Evolutionary conservation across 2,888 invertebrate genomes (phyloP).

Genomic region (Eurytoma adleriae): DNA sequence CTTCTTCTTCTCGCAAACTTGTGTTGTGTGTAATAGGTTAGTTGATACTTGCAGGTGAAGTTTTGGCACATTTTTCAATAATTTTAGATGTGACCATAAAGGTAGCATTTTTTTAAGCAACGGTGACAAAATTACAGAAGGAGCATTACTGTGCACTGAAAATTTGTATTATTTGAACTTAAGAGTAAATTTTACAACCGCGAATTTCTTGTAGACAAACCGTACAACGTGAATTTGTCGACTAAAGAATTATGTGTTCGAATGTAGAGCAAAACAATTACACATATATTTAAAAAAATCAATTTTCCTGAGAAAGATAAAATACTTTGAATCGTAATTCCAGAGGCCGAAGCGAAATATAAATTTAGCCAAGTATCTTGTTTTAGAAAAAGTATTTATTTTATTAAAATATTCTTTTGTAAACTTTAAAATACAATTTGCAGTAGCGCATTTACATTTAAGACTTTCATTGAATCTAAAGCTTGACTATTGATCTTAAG

Average conservation of each 20-base stretch:
- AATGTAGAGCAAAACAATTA: no score
- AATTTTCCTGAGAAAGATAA: no score
- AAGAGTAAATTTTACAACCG: not conserved
- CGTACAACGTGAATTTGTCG: not conserved
- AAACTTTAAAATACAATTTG: no score
- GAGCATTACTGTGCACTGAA: not conserved
- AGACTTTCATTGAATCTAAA: no score
- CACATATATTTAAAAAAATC: no score
- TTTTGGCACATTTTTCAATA: conserved; percentile 17
- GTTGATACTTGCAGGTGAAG: not conserved
- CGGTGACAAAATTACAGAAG: not conserved
- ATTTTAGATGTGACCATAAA: not conserved
- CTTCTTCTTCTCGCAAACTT: conserved; percentile 34
- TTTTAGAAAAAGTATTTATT: no score
- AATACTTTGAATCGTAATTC: no score
- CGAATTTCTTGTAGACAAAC: not conserved
- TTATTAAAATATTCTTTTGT: no score
- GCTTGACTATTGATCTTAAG: no score
- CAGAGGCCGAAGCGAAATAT: no score
- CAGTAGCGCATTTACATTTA: no score
- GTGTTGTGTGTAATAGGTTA: conserved; percentile 58
- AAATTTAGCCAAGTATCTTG: no score
- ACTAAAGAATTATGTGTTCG: not conserved
- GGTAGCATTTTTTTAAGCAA: conserved; percentile 26
- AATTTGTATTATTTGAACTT: not conserved